A percentile compares a stretch with the other conserved stretches of the same genome.
These are phyloP conservation scores for Peromyscus leucopus DNA, from an alignment of 2,113 vertebrate species.

Conservation along the genomic window DNA sequence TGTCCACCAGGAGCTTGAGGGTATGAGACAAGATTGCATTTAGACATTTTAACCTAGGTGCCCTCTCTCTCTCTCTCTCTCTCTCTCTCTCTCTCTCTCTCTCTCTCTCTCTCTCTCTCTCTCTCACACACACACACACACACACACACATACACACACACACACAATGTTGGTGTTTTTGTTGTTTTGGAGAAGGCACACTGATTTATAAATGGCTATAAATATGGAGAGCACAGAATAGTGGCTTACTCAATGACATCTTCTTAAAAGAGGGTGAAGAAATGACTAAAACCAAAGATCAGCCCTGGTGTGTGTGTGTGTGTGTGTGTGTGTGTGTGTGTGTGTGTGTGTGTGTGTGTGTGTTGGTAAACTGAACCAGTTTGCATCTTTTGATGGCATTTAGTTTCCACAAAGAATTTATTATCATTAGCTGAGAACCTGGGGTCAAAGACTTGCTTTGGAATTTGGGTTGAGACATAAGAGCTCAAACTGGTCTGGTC, in stretches of 20 bases:
- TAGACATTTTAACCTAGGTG: neutral
- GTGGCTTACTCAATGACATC: neutral
- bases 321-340: neutral
- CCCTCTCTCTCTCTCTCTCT: neutral
- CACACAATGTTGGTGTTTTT: neutral
- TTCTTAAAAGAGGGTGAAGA: neutral
- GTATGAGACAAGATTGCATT: neutral
- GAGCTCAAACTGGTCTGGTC: neutral
- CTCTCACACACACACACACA: neutral
- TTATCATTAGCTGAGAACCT: neutral
- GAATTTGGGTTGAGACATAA: neutral
- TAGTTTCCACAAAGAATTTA: conserved; percentile 1
- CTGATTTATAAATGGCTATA: neutral
- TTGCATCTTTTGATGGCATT: neutral
- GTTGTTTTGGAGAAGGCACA: neutral
- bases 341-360: neutral
- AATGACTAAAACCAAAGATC: neutral
- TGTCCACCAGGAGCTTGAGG: neutral
- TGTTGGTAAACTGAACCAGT: neutral
- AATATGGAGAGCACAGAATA: neutral
- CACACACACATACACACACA: neutral
- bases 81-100: too few species aligned
- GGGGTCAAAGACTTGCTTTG: neutral
- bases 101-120: neutral
- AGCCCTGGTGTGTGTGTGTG: neutral